Conservation (phyloP, 2,113 vertebrate species). For the Calyptommatus sinebrachiatus region DNA sequence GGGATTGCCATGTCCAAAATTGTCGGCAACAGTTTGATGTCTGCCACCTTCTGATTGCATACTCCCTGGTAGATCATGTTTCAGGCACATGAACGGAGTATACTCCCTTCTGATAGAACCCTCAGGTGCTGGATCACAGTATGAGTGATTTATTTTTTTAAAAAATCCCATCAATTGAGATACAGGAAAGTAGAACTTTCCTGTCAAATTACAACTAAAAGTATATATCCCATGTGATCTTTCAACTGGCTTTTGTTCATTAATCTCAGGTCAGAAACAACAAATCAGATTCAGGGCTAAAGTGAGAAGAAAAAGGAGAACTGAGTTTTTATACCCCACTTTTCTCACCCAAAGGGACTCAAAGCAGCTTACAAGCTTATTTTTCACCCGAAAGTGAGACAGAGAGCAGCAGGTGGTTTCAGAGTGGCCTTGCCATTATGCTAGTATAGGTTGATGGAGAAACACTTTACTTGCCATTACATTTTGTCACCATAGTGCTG, state of each 20-base stretch:
- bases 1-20: no score
- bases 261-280: slow-evolving; percentile 24
- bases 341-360: no score
- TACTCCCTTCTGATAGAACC: no score
- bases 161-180: not conserved
- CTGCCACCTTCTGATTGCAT: no score
- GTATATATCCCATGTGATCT: not conserved
- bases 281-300: not conserved
- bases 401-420: not conserved
- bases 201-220: not conserved
- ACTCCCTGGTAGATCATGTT: no score
- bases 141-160: not conserved
- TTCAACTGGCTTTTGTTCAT: not conserved
- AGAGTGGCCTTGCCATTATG: not conserved
- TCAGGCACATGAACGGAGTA: no score
- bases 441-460: not conserved
- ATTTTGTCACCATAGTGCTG: slow-evolving; percentile 25
- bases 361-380: no score
- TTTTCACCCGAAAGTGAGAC: no score
- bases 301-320: not conserved
- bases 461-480: slow-evolving; percentile 27
- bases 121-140: not conserved
- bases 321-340: no score
- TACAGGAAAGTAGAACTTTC: not conserved
- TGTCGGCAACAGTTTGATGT: no score